A percentile compares a stretch with the other conserved stretches of the same genome.
phyloP scores from a whole-genome alignment of 2,888 invertebrate species.

The Rotaria macrura region DNA sequence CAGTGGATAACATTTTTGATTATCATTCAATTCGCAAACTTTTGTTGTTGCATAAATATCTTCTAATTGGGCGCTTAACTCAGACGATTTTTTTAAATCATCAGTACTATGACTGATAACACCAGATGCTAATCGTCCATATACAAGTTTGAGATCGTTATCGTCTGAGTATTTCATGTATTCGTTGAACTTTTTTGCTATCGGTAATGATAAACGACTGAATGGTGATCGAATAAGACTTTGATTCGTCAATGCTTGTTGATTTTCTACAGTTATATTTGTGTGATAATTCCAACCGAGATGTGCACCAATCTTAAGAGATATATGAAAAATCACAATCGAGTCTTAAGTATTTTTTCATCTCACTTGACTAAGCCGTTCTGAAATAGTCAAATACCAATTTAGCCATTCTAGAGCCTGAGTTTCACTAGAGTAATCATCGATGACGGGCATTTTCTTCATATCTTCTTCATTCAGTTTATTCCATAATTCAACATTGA shows the following conservation, averaged over 20 bases:
- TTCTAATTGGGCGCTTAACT: background rate
- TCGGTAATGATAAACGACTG: background rate
- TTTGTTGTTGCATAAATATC: conserved; percentile 19
- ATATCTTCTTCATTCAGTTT: background rate
- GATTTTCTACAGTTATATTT: background rate
- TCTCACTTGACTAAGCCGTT: background rate
- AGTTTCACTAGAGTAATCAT: background rate
- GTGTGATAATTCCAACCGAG: background rate
- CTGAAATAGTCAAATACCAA: background rate
- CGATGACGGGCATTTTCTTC: background rate
- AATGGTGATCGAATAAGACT: background rate
- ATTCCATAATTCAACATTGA: background rate
- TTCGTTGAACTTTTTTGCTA: background rate
- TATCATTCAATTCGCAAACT: conserved; percentile 19
- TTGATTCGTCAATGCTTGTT: background rate
- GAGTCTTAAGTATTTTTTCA: background rate
- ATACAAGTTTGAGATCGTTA: background rate
- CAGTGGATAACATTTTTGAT: background rate
- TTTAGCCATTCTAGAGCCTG: background rate
- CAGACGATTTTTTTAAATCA: background rate
- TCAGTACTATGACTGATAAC: background rate
- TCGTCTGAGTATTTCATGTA: background rate
- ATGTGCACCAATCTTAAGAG: background rate
- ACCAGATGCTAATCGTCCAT: background rate
- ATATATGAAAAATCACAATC: background rate